These are phyloP conservation scores for Macrosoma leucophasiata DNA, from an alignment of 2,888 invertebrate species.

Conservation along the genomic window DNA sequence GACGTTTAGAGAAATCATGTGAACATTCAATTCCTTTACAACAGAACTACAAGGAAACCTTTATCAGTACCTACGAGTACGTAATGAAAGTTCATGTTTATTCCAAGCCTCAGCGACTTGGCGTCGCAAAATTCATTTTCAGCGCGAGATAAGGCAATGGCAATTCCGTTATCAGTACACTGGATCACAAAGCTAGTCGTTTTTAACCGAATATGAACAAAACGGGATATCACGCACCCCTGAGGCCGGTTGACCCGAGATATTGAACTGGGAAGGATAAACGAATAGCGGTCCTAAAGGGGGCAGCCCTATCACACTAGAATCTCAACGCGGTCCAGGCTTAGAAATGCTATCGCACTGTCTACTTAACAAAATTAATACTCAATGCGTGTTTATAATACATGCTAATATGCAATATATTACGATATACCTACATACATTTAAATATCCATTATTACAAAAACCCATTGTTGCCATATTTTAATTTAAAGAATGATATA, in stretches of 20 bases:
- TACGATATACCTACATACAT: too few relatives aligned
- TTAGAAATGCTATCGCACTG: conserved; percentile 2
- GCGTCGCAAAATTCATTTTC: conserved; percentile 39
- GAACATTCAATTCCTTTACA: too few relatives aligned
- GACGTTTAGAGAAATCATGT: too few relatives aligned
- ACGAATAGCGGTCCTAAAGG: conserved; percentile 38
- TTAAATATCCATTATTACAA: too few relatives aligned
- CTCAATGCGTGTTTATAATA: too few relatives aligned
- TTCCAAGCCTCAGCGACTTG: conserved; percentile 27
- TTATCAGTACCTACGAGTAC: conserved; percentile 22
- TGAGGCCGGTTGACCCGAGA: conserved; percentile 49
- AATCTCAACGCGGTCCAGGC: conserved; percentile 29
- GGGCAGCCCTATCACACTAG: conserved; percentile 31
- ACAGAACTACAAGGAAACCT: too few relatives aligned
- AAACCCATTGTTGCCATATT: too few relatives aligned
- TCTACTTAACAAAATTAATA: too few relatives aligned
- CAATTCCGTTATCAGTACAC: conserved; percentile 47
- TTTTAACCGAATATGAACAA: conserved; percentile 56
- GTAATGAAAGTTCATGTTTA: conserved; percentile 28
- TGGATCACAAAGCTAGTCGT: conserved; percentile 50
- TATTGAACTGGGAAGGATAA: conserved; percentile 47
- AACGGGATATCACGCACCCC: conserved; percentile 50
- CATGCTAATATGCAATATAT: too few relatives aligned
- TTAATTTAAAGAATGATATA: too few relatives aligned
- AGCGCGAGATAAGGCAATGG: conserved; percentile 44